A percentile compares a stretch with the other conserved stretches of the same genome.
Conservation (phyloP, 2,113 vertebrate species). For the Macaca nemestrina region DNA sequence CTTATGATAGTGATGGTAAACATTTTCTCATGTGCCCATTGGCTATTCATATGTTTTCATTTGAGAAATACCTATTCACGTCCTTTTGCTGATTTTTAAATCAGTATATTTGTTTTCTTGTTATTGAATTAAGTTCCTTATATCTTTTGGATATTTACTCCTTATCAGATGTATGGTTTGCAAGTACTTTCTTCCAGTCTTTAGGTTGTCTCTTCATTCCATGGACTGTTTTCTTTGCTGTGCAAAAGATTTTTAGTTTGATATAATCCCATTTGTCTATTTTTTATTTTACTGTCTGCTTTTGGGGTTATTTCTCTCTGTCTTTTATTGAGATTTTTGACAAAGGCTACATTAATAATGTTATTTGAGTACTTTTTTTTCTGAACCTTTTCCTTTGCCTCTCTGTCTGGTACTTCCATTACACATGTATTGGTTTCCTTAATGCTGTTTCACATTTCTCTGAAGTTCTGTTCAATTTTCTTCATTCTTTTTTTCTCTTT, state of each 20-base stretch:
- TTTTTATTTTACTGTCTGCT: not conserved
- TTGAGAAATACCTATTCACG: not conserved
- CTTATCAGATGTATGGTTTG: not conserved
- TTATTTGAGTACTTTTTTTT: not conserved
- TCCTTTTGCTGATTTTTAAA: not conserved
- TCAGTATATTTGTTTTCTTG: not conserved
- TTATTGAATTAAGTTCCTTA: not conserved
- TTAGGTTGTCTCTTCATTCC: not conserved
- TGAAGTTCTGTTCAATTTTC: not conserved
- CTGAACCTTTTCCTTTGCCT: not conserved
- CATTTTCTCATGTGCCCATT: not conserved
- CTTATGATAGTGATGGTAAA: not conserved
- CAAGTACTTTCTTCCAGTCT: not conserved
- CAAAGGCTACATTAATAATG: not conserved
- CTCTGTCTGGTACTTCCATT: not conserved
- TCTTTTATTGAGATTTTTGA: not conserved
- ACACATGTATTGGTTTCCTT: not conserved
- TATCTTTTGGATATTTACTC: not conserved
- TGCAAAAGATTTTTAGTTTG: not conserved
- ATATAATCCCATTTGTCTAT: not conserved
- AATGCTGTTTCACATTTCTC: not conserved
- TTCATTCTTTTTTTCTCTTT: not conserved
- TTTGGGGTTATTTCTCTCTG: not conserved
- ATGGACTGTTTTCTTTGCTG: not conserved
- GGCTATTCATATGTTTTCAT: not conserved